These are phyloP conservation scores for Ceratina japonica DNA, from an alignment of 1,140 invertebrate species.

Conservation along the genomic window DNA sequence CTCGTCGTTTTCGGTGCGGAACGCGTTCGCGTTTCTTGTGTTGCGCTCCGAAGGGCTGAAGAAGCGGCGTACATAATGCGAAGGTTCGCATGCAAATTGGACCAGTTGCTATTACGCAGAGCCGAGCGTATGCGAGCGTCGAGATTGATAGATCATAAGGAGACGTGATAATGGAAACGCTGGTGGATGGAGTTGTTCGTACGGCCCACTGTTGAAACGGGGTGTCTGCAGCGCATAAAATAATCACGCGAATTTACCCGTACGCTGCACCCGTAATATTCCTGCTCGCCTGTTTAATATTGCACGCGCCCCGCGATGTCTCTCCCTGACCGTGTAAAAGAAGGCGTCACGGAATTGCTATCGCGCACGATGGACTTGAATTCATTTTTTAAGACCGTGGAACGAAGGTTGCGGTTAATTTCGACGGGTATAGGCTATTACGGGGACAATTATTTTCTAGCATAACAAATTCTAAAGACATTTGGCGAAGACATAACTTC, in stretches of 20 bases:
- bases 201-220: neutral
- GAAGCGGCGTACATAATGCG: slow-evolving; percentile 9
- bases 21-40: slow-evolving; percentile 17
- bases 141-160: slow-evolving; percentile 47
- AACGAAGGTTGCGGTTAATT: neutral
- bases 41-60: neutral
- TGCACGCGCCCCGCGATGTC: slow-evolving; percentile 7
- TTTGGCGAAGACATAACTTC: too few relatives aligned
- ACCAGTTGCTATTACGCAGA: slow-evolving; percentile 25
- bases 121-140: neutral
- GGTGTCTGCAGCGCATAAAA: slow-evolving; percentile 18
- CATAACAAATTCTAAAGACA: too few relatives aligned
- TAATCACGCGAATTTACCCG: slow-evolving; percentile 23
- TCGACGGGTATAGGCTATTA: neutral
- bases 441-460: too few relatives aligned
- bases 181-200: slow-evolving; percentile 37
- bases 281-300: slow-evolving; percentile 24
- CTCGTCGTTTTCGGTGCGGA: slow-evolving; percentile 14
- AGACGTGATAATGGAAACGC: slow-evolving; percentile 40
- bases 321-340: slow-evolving; percentile 1
- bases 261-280: slow-evolving; percentile 15
- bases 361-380: neutral
- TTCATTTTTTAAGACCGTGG: neutral
- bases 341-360: neutral
- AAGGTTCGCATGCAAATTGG: slow-evolving; percentile 46